phyloP scores from a whole-genome alignment of 2,113 vertebrate genomes.

The Paramisgurnus dabryanus region DNA sequence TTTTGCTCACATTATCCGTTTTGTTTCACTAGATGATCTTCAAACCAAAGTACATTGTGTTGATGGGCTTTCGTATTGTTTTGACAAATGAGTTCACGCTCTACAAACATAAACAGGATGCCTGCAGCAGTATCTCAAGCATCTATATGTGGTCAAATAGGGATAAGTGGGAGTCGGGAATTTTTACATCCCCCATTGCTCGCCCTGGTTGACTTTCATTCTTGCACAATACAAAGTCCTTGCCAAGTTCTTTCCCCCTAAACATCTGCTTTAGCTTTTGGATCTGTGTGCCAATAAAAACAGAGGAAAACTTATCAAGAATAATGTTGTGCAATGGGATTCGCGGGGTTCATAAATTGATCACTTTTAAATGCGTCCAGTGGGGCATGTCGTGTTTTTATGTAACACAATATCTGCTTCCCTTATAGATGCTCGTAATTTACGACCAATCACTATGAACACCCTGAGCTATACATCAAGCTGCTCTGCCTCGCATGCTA shows the following conservation, averaged over 20 bases:
- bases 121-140: neutral
- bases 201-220: neutral
- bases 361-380: neutral
- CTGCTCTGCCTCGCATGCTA: neutral
- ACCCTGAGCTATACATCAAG: neutral
- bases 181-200: neutral
- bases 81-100: neutral
- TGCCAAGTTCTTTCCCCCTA: neutral
- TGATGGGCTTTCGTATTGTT: neutral
- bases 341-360: neutral
- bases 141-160: slow-evolving; percentile 6
- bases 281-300: slow-evolving; percentile 32
- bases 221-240: slow-evolving; percentile 22
- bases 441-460: neutral
- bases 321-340: slow-evolving; percentile 32
- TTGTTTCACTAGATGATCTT: no score
- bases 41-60: neutral
- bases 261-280: neutral
- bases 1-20: neutral
- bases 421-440: neutral
- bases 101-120: neutral
- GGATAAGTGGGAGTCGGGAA: neutral
- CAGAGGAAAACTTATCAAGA: neutral
- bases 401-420: neutral
- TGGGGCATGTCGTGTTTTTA: neutral